A percentile compares a stretch with the other conserved stretches of the same genome.
Conservation (phyloP, 1,140 invertebrate genomes). For the Leptinotarsa lineolata region DNA sequence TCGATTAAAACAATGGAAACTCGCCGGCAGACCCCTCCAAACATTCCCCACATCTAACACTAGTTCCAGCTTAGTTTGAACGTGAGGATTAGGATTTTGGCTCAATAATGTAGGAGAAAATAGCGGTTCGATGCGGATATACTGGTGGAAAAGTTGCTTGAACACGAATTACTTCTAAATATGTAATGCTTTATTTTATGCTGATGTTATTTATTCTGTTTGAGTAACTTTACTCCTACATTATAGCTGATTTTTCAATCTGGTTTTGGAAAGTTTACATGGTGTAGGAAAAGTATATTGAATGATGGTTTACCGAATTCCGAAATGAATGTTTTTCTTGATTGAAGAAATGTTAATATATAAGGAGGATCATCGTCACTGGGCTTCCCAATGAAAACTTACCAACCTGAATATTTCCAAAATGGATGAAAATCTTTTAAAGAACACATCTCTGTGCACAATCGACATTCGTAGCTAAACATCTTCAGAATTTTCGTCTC, state of each 20-base stretch:
- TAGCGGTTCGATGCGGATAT: conserved; percentile 32
- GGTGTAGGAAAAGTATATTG: too few species aligned
- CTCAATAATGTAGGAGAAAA: conserved; percentile 44
- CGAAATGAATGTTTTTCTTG: too few species aligned
- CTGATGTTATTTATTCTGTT: conserved; percentile 1
- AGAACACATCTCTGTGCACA: too few species aligned
- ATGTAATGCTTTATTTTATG: not conserved
- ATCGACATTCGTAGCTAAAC: too few species aligned
- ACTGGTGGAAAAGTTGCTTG: conserved; percentile 17
- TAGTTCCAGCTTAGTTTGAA: conserved; percentile 44
- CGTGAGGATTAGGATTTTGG: conserved; percentile 43
- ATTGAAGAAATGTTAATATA: too few species aligned
- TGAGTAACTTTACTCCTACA: not conserved
- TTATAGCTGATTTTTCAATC: not conserved
- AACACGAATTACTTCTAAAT: conserved; percentile 19
- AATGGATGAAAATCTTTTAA: too few species aligned
- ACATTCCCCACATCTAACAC: conserved; percentile 33
- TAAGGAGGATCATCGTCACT: too few species aligned
- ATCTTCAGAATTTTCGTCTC: too few species aligned
- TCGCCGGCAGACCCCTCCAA: conserved; percentile 34
- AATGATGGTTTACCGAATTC: too few species aligned
- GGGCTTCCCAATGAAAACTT: too few species aligned
- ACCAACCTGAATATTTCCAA: too few species aligned
- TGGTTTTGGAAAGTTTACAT: too few species aligned
- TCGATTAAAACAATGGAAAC: conserved; percentile 56